Evolutionary conservation across 2,888 invertebrate species (phyloP).

Genomic region (Drosophila picticornis): DNA sequence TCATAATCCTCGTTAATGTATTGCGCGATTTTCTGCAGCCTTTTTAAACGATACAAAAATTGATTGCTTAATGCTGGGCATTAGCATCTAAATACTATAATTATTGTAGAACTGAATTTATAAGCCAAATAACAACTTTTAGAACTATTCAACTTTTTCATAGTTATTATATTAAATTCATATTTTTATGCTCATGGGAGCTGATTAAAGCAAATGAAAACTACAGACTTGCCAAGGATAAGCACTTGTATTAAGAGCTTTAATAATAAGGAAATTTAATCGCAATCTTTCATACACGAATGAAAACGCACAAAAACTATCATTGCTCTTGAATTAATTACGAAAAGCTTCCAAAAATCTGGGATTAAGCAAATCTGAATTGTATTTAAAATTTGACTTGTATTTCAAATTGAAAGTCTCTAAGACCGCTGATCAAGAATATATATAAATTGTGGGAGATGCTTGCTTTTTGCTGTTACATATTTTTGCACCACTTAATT

Average conservation of each 20-base stretch:
- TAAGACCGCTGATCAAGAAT: neutral
- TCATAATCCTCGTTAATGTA: constrained; percentile 24
- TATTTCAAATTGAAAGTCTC: neutral
- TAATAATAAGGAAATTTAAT: neutral
- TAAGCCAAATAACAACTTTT: neutral
- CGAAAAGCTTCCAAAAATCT: neutral
- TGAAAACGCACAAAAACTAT: neutral
- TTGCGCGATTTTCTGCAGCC: constrained; percentile 26
- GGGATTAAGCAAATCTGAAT: neutral
- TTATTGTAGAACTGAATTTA: neutral
- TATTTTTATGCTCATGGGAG: neutral
- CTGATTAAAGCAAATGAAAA: neutral
- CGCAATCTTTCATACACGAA: neutral
- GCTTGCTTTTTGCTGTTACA: neutral
- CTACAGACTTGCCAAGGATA: neutral
- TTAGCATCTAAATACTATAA: neutral
- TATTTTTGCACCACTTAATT: neutral
- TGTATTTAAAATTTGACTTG: neutral
- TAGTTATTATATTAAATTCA: neutral
- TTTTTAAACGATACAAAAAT: constrained; percentile 28
- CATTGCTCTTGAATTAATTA: neutral
- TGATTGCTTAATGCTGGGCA: constrained; percentile 6
- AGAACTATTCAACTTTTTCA: neutral
- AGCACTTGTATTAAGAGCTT: neutral
- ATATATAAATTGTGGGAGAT: neutral